Base-by-base conservation (phyloP, 64 coral and sea anemone genomes). In the Actinia equina region DNA sequence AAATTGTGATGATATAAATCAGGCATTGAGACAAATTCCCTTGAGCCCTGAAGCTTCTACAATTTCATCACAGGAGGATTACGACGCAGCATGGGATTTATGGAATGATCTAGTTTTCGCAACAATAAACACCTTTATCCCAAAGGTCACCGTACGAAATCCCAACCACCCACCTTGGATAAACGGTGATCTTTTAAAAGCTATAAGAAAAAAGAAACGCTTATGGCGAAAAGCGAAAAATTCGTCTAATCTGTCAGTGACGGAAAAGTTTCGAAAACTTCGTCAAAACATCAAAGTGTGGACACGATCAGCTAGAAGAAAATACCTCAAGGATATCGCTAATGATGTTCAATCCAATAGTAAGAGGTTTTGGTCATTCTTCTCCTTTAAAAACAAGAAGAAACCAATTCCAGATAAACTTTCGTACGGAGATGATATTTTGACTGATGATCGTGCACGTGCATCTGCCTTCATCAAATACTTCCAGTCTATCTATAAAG, bases 321-420 rank as follows among this genome's bases (percentile, higher is more conserved):
- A 84, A 52, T 89, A 5, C 51, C 59, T 84, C 19, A 55, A 61
- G 64, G 77, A 60, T 70, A 89, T 89, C 52, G 81, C 80, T 19
- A 71, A 64, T 54, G 88, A 89, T 20, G 88, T 84, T 25, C 88
- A 84, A 22, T 41, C 5, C 19, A 84, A 83, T 20, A 90, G 60
- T 16, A 89, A 89, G 52, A 37, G 82, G 67, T 90, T 90, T 43
- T 85, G 65, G 82, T 90, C 82, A 4, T 85, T 57, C 59, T 84
- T 57, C 65, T 85, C 89, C 51, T 82, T 85, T 44, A 90, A 77
- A 76, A 90, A 85, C 82, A 90, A 90, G 84, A 90, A 43, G 52
- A 85, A 77, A 54, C 51, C 89, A 15, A 60, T 85, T 57, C 82
- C 89, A 17, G 17, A 85, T 55, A 59, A 85, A 82, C 22, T 84